Conservation (phyloP, 2,113 vertebrate species). For the Coracopsis vasa region DNA sequence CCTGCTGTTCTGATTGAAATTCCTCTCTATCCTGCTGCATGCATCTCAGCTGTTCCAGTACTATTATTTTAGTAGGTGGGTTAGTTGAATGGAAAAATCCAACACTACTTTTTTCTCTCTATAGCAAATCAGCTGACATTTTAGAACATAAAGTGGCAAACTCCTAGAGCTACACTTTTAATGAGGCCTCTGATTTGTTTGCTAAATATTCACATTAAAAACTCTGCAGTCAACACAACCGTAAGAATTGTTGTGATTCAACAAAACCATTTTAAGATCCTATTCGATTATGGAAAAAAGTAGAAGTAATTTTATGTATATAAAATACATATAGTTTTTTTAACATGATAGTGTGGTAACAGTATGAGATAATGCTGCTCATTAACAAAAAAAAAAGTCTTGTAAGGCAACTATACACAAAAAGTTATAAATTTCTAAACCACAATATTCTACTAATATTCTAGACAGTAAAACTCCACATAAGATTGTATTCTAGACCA, state of each 20-base stretch:
- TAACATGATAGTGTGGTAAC: not conserved
- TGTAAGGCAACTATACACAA: not conserved
- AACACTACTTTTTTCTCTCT: not conserved
- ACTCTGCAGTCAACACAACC: not conserved
- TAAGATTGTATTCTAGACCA: not conserved
- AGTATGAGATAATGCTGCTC: not conserved
- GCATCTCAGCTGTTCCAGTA: not conserved
- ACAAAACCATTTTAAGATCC: not conserved
- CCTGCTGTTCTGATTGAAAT: not conserved
- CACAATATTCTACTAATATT: not conserved
- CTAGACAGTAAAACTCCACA: not conserved
- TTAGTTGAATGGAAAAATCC: not conserved
- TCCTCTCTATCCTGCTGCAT: not conserved
- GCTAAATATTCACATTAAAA: not conserved
- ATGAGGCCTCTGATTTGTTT: not conserved
- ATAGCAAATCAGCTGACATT: not conserved
- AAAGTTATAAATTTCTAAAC: not conserved
- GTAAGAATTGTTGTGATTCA: not conserved
- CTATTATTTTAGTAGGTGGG: not conserved
- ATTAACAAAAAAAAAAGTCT: not conserved
- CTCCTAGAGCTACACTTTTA: not conserved
- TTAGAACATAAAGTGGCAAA: not conserved
- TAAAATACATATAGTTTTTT: not conserved
- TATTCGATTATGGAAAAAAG: not conserved
- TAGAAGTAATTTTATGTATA: not conserved